Conservation (phyloP, 1,140 invertebrate genomes). For the Magallana ariakensis region DNA sequence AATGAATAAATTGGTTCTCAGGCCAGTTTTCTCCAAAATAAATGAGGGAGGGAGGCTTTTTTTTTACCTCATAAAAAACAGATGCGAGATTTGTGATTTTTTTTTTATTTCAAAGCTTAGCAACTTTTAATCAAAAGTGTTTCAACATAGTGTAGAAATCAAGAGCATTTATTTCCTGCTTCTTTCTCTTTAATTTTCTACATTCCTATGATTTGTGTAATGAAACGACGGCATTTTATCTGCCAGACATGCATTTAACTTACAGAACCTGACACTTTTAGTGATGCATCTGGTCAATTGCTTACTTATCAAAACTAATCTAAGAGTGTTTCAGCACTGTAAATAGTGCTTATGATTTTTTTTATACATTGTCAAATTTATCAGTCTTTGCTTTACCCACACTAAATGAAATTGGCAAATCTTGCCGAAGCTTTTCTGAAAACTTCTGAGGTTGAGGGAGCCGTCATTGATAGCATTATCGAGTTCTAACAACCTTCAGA, state of each 20-base stretch:
- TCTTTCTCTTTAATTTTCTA: not conserved
- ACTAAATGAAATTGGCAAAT: not conserved
- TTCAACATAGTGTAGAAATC: not conserved
- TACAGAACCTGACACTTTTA: not conserved
- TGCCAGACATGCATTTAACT: not conserved
- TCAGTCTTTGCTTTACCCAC: not conserved
- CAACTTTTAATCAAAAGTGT: not conserved
- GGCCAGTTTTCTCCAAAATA: no score
- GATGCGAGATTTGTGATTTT: not conserved
- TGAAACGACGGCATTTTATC: not conserved
- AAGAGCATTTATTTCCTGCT: not conserved
- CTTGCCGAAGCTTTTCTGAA: not conserved
- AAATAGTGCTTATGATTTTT: no score
- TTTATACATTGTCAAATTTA: no score
- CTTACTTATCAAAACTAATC: not conserved
- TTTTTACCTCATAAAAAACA: conserved; percentile 16
- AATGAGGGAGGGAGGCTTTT: not conserved
- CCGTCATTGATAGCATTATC: not conserved
- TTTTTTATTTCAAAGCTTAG: not conserved
- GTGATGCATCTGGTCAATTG: not conserved
- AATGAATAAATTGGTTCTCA: conserved; percentile 11
- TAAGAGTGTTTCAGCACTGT: not conserved
- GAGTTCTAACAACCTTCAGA: not conserved
- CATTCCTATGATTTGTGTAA: no score
- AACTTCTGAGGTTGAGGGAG: not conserved